Base-by-base conservation (phyloP, 2,797 vertebrate species). In the Hippoglossus hippoglossus region DNA sequence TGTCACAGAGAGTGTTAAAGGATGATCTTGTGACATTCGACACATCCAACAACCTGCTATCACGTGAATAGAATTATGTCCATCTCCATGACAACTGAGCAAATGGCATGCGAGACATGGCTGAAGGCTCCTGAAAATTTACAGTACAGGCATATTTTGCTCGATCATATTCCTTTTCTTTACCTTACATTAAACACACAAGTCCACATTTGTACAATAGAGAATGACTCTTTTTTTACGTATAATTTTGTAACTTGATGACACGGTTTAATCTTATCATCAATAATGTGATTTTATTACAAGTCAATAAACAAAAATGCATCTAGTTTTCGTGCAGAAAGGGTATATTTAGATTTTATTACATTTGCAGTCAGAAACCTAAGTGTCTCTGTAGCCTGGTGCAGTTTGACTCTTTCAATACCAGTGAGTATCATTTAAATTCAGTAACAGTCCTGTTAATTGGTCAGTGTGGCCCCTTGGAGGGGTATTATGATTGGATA, bases 51-150 rank as follows among this genome's bases (percentile, higher is more conserved):
- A 51, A 51, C 60, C 60, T 56, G 54, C 54, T 55, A 52, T 57
- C 34, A 31, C 56, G 16, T 51, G 15, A 52, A 58, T 4, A 25
- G 47, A 51, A 64, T 47, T 21, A 44, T 22, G 11, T 53, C 4
- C 10, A 16, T 74, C 64, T 73, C 60, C 60, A 73, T 69, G 68
- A 71, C 59, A 75, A 71, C 58, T 16, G 39, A 50, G 63, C 44
- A 63, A 67, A 55, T 47, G 60, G 58, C 25, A 28, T 22, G 3
- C 22, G 2, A 41, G 49, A 53, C 22, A 7, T 11, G 34, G 50
- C 22, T 53, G 22, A 52, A 64, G 34, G 49, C 31, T 53, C 34
- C 16, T 6, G 21, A 54, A 25, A 15, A 13, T 65, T 54, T 54
- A 22, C 22, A 52, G 13, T 6, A n/a, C 21, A 26, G 13, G 16